These are phyloP conservation scores for Oligia fasciuncula DNA, from an alignment of 2,888 invertebrate genomes.

Conservation along the genomic window DNA sequence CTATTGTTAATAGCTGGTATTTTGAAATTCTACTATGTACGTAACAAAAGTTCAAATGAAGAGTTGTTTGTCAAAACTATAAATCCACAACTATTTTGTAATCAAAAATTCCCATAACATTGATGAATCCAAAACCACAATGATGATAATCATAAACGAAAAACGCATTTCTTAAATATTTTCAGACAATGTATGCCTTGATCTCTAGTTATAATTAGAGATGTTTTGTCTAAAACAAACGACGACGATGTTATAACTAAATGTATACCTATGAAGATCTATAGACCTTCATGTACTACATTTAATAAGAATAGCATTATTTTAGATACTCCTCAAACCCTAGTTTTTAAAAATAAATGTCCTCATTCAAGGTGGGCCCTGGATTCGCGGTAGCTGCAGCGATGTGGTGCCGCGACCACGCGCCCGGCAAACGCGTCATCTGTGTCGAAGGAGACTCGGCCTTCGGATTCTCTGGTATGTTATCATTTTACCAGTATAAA, in stretches of 20 bases:
- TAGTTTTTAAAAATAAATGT: neutral
- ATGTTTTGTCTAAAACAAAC: neutral
- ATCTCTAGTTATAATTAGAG: no score
- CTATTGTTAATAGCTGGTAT: neutral
- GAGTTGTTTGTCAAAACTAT: neutral
- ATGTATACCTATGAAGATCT: neutral
- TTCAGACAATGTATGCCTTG: neutral
- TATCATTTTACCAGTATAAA: slow-evolving; percentile 65
- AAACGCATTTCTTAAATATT: neutral
- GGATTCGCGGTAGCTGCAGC: slow-evolving; percentile 98
- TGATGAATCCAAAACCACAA: neutral
- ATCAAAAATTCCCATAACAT: neutral
- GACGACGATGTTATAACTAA: neutral
- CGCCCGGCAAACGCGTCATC: slow-evolving; percentile 95
- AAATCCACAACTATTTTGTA: no score
- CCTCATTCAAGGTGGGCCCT: slow-evolving; percentile 91
- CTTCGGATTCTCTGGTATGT: slow-evolving; percentile 98
- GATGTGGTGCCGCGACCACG: slow-evolving; percentile 95
- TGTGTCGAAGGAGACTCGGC: slow-evolving; percentile 99
- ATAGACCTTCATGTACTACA: neutral
- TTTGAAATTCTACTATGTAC: neutral
- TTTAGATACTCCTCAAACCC: neutral
- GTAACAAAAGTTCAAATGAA: neutral
- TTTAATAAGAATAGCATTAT: neutral
- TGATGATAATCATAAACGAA: neutral